Percentiles rank a stretch among this genome's conserved stretches.
Evolutionary conservation across 2,888 invertebrate species (phyloP).

Genomic region (Scaptodrosophila latifasciaeformis): DNA sequence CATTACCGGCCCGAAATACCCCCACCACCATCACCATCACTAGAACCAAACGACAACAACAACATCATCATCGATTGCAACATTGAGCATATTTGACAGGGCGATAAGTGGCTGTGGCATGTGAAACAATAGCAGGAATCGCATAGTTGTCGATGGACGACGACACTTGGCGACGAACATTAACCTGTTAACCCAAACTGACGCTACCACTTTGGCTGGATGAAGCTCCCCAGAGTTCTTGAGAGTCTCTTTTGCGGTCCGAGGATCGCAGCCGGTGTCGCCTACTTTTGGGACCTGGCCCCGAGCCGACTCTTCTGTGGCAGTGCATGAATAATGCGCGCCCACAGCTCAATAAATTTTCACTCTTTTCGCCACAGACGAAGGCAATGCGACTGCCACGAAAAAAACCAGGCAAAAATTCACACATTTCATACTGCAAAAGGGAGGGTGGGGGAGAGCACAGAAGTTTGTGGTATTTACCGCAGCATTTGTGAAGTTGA

Average conservation of each 20-base stretch:
- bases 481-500: background rate
- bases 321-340: constrained; percentile 73
- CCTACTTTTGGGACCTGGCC: constrained; percentile 50
- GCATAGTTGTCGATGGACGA: constrained; percentile 40
- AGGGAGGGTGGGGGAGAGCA: background rate
- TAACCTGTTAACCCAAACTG: constrained; percentile 73
- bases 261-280: constrained; percentile 50
- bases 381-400: constrained; percentile 35
- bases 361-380: constrained; percentile 62
- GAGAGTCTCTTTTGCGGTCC: too few relatives aligned
- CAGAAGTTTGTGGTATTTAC: background rate
- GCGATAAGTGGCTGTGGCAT: constrained; percentile 48
- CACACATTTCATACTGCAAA: constrained; percentile 61
- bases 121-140: constrained; percentile 53
- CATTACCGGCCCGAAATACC: constrained; percentile 29
- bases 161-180: constrained; percentile 40
- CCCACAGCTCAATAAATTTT: constrained; percentile 74
- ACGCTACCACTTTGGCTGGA: constrained; percentile 37
- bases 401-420: constrained; percentile 39
- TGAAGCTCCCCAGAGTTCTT: constrained; percentile 4
- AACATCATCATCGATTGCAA: background rate
- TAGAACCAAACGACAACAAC: background rate
- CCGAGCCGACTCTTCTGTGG: constrained; percentile 26
- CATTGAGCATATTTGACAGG: constrained; percentile 51
- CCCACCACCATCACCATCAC: constrained; percentile 26